Evolutionary conservation across 2,797 vertebrate species (phyloP).

Genomic region (Liasis olivaceus): DNA sequence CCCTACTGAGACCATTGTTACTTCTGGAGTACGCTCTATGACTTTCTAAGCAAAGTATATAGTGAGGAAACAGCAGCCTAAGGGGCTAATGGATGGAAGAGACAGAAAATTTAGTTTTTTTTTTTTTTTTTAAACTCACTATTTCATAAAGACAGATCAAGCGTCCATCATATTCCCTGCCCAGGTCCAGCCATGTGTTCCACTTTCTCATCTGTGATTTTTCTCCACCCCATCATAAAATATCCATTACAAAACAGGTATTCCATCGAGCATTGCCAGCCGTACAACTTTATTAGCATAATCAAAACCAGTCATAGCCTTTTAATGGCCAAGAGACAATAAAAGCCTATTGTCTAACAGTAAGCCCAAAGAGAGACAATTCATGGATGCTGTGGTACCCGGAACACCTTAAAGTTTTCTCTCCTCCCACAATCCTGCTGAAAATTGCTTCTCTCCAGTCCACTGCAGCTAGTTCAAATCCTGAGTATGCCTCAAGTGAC

Average conservation of each 20-base stretch:
- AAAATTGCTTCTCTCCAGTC: background rate
- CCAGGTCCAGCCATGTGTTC: background rate
- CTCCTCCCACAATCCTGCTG: background rate
- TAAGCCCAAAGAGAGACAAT: background rate
- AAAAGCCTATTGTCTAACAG: background rate
- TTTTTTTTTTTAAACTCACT: background rate
- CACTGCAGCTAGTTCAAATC: background rate
- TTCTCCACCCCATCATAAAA: background rate
- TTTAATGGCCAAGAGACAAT: background rate
- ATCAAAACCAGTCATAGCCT: background rate
- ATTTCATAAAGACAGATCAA: background rate
- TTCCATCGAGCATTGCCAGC: background rate
- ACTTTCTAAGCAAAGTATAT: background rate
- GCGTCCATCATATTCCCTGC: background rate
- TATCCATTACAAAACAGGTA: background rate
- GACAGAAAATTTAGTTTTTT: background rate
- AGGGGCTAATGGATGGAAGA: background rate
- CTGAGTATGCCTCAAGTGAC: background rate
- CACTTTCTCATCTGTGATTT: background rate
- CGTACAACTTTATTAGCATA: background rate
- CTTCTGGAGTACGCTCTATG: background rate
- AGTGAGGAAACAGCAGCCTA: background rate
- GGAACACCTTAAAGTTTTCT: background rate
- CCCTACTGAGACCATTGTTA: background rate
- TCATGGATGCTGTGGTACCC: background rate